Evolutionary conservation across 2,888 invertebrate species (phyloP).

Genomic region (Agrotis exclamationis): DNA sequence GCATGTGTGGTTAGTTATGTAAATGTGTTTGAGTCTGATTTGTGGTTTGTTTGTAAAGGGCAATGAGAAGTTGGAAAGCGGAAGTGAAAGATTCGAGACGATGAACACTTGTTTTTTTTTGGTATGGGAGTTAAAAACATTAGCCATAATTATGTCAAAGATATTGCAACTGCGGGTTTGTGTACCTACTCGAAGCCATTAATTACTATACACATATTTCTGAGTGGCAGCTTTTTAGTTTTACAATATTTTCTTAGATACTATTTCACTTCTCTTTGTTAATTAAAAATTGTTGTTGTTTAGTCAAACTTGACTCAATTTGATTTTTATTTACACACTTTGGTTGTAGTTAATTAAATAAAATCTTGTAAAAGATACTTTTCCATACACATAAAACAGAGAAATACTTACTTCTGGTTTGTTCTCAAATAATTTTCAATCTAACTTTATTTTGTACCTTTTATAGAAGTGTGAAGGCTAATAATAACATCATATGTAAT

Average conservation of each 20-base stretch:
- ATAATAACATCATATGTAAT: constrained; percentile 21
- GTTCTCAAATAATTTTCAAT: constrained; percentile 1
- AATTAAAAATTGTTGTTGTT: not conserved
- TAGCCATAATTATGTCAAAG: not conserved
- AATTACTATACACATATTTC: too few species aligned
- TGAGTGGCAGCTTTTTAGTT: too few species aligned
- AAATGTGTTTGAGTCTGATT: constrained; percentile 2
- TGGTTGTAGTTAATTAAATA: too few species aligned
- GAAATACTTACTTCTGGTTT: not conserved
- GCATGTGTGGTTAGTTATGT: constrained; percentile 11
- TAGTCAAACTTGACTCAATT: not conserved
- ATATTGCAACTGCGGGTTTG: too few species aligned
- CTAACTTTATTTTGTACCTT: not conserved
- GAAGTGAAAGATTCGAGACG: not conserved
- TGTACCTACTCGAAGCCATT: too few species aligned
- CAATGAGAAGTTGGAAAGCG: not conserved
- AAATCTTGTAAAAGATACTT: too few species aligned
- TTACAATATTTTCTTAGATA: not conserved
- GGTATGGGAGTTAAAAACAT: not conserved
- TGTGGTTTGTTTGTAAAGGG: constrained; percentile 6
- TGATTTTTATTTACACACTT: too few species aligned
- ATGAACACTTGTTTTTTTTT: not conserved
- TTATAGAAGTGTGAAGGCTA: not conserved
- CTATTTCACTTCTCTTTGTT: not conserved
- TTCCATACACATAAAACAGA: too few species aligned